Evolutionary conservation across 1,140 invertebrate genomes (phyloP).

Genomic region (Drosophila bipectinata): DNA sequence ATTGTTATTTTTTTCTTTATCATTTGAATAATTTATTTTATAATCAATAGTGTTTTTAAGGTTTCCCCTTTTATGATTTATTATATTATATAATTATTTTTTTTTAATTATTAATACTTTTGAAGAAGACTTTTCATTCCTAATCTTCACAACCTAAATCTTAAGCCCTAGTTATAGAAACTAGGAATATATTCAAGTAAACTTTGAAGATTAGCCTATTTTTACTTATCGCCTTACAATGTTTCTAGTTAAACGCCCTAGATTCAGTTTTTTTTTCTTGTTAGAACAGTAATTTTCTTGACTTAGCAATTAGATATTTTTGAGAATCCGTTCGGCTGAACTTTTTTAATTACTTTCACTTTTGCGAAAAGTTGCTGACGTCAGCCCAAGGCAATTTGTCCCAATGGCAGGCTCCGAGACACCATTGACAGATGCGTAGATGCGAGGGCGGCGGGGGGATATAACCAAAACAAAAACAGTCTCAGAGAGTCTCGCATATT

Average conservation of each 20-base stretch:
- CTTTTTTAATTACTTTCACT: conserved; percentile 64
- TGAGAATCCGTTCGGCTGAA: conserved; percentile 40
- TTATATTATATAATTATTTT: no score
- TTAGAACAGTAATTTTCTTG: conserved; percentile 13
- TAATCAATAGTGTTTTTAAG: no score
- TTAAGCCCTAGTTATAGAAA: no score
- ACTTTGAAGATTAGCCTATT: neutral
- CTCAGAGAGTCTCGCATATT: conserved; percentile 19
- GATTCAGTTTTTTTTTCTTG: neutral
- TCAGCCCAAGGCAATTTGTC: conserved; percentile 34
- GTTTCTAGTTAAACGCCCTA: neutral
- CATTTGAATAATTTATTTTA: no score
- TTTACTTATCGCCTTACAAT: neutral
- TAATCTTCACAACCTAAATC: no score
- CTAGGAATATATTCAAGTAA: no score
- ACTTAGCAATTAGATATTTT: conserved; percentile 42
- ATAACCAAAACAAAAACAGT: conserved; percentile 42
- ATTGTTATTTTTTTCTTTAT: no score
- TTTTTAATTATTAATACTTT: no score
- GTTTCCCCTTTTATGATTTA: no score
- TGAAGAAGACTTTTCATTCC: no score
- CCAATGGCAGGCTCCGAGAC: conserved; percentile 29
- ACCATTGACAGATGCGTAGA: conserved; percentile 35
- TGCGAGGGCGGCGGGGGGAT: conserved; percentile 1
- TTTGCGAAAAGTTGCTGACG: conserved; percentile 24